Conservation (phyloP, 2,113 vertebrate genomes). For the Ceyx cyanopectus region DNA sequence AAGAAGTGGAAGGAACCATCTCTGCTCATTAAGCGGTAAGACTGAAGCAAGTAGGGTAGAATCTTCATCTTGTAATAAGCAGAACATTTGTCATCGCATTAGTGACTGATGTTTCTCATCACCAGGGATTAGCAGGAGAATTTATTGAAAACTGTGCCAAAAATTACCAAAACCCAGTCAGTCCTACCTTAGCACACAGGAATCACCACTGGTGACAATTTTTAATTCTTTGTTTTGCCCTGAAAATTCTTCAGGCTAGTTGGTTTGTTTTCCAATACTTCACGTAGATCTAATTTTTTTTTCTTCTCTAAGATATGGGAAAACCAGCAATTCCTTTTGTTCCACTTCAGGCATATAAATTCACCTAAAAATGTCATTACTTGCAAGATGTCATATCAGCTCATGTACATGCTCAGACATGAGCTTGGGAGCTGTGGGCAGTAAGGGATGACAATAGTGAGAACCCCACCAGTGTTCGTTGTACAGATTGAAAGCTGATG, state of each 20-base stretch:
- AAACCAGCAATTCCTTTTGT: background rate
- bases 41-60: background rate
- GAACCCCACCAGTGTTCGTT: background rate
- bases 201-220: fast-evolving
- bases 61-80: background rate
- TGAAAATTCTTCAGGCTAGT: background rate
- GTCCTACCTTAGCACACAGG: background rate
- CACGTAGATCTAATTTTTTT: background rate
- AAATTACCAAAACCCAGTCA: background rate
- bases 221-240: background rate
- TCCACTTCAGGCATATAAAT: background rate
- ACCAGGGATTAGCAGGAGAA: background rate
- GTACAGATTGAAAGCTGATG: background rate
- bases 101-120: fast-evolving
- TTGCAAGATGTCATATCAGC: background rate
- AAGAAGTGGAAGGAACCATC: fast-evolving
- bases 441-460: background rate
- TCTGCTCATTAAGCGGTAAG: background rate
- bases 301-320: background rate
- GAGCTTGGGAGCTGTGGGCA: background rate
- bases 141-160: background rate
- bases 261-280: background rate
- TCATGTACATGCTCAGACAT: background rate
- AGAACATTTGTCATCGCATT: background rate
- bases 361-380: background rate